Evolutionary conservation across 2,797 vertebrate genomes (phyloP), one percentile per base, ranked within the genome.

Genomic region (Thaleichthys pacificus): DNA sequence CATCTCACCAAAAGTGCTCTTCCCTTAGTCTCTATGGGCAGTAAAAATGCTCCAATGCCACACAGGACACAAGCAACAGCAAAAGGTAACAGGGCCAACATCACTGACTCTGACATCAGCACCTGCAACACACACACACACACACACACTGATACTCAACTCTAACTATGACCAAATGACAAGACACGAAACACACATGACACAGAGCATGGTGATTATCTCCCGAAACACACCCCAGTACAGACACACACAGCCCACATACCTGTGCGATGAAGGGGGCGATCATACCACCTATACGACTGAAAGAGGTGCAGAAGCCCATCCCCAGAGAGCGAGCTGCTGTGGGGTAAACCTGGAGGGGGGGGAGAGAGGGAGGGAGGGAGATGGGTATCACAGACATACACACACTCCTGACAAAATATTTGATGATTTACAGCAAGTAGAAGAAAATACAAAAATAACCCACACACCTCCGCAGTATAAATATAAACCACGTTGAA

Each of bases 401-500:
- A 63, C 47, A 47, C 8, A 21, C 8, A 21, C 32, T 61, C 17
- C 6, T 12, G 19, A 71, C n/a, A 14, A 35, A 38, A 62, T 14
- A 71, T 49, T 21, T 30, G 17, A 17, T 30, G 12, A 14, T 19
- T 28, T 21, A 51, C 5, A 5, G 11, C 24, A 19, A 69, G 12
- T 28, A 21, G 57, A 72, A 17, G 12, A 57, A 7, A n/a, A 32
- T 21, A 6, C 11, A n/a, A 11, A 22, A 21, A 35, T 35, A 35
- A 14, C 70, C 32, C 47, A 86, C 90, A 0, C 28, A 98, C 97
- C 97, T 98, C 97, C 8, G 97, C 97, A 0, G 97, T 99, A 81
- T 99, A 99, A 82, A 99, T 96, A 74, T 98, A 99, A 82, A 97
- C 94, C 80, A 95, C 97, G 62, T 92, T 98, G 88, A 98, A 99